Percentiles rank a stretch among this genome's conserved stretches.
Conservation (phyloP, 2,888 invertebrate species). For the Drosophila anomelani region DNA sequence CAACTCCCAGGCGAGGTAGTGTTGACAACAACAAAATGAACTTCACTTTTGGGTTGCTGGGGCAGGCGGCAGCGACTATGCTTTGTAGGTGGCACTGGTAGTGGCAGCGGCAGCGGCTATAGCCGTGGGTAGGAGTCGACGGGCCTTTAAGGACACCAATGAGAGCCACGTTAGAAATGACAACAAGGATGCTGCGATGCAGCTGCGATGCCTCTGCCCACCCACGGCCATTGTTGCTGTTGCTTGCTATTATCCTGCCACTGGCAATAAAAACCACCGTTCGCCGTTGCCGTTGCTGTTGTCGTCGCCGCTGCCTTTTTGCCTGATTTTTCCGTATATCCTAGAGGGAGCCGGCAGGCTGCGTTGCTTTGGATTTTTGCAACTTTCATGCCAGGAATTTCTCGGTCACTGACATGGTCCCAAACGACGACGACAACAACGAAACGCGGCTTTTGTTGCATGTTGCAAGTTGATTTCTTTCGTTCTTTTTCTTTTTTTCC, state of each 20-base stretch:
- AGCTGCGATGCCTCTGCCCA: constrained; percentile 29
- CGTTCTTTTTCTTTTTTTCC: constrained; percentile 11
- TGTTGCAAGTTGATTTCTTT: constrained; percentile 70
- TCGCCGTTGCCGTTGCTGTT: constrained; percentile 7
- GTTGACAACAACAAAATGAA: constrained; percentile 70
- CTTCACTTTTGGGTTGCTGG: constrained; percentile 50
- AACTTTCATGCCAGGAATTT: constrained; percentile 66
- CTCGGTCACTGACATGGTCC: constrained; percentile 76
- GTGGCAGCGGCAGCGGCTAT: constrained; percentile 10
- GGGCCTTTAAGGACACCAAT: constrained; percentile 40
- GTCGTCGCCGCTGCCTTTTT: constrained; percentile 21
- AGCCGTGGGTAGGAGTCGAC: constrained; percentile 3
- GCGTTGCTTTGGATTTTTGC: constrained; percentile 57
- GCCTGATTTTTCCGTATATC: constrained; percentile 5
- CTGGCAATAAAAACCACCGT: constrained; percentile 68
- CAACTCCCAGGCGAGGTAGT: constrained; percentile 34
- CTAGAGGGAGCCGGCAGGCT: constrained; percentile 4
- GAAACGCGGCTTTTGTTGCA: constrained; percentile 59
- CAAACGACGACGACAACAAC: constrained; percentile 39
- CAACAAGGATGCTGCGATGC: constrained; percentile 49
- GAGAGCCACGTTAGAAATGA: constrained; percentile 50
- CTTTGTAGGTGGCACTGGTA: constrained; percentile 3
- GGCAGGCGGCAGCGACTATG: not conserved
- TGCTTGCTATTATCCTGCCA: constrained; percentile 63
- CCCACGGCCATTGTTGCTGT: constrained; percentile 48